These are phyloP conservation scores for Drosophila trapezifrons DNA, from an alignment of 1,140 invertebrate genomes.

Conservation along the genomic window DNA sequence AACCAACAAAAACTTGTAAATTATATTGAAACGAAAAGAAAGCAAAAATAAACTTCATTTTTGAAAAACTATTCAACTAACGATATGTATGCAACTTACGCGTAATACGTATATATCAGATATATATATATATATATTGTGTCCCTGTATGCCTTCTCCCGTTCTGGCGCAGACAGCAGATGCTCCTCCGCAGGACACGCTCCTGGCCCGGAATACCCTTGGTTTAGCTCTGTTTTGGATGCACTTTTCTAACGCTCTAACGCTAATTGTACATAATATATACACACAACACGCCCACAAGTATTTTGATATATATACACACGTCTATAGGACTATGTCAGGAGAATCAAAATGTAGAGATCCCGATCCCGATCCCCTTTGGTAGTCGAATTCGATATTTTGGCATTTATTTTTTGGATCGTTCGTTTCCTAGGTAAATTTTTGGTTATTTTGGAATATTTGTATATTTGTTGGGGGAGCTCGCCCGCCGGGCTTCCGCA, in stretches of 20 bases:
- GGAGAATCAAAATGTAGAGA: conserved; percentile 43
- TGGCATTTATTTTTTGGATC: conserved; percentile 46
- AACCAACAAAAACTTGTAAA: conserved; percentile 74
- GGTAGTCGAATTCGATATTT: conserved; percentile 70
- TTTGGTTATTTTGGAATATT: conserved; percentile 21
- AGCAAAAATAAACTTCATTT: conserved; percentile 63
- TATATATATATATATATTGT: conserved; percentile 46
- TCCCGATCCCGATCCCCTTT: conserved; percentile 16
- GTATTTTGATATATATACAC: conserved; percentile 53
- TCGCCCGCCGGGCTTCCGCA: conserved; percentile 7
- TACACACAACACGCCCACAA: conserved; percentile 24
- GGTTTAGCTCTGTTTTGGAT: conserved; percentile 72
- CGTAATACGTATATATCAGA: conserved; percentile 43
- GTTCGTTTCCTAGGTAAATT: conserved; percentile 42
- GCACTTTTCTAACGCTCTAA: conserved; percentile 67
- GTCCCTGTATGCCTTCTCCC: conserved; percentile 32
- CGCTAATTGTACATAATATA: conserved; percentile 57
- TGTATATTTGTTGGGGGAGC: conserved; percentile 11
- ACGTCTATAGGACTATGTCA: conserved; percentile 30
- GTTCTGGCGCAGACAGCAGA: conserved; percentile 11
- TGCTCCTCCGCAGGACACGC: conserved; percentile 9
- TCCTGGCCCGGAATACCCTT: conserved; percentile 45
- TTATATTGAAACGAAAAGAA: conserved; percentile 66
- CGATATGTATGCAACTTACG: conserved; percentile 49
- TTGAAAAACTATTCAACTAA: conserved; percentile 57